Conservation (phyloP, 2,797 vertebrate genomes). For the Falco columbarius region DNA sequence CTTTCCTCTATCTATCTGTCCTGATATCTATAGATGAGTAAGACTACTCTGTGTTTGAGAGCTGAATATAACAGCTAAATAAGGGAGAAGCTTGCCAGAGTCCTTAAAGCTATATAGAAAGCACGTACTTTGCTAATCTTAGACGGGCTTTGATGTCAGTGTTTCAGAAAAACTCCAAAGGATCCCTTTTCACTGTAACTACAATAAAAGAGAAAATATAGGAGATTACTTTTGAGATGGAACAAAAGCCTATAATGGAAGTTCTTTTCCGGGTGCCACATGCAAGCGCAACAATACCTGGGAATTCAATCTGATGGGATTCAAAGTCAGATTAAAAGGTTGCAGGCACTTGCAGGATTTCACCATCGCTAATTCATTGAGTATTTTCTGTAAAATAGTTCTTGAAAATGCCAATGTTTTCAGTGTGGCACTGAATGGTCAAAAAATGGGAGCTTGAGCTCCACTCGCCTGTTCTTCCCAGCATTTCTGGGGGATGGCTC, state of each 20-base stretch:
- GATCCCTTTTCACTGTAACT: neutral
- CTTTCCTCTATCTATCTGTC: neutral
- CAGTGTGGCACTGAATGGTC: neutral
- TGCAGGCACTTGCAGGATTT: neutral
- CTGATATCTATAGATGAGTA: neutral
- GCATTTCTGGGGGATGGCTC: neutral
- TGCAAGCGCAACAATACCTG: neutral
- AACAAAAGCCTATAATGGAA: slow-evolving; percentile 16
- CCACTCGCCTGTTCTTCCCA: neutral
- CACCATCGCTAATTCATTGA: neutral
- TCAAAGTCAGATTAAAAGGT: neutral
- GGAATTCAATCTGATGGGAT: neutral
- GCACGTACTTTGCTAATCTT: neutral
- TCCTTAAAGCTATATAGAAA: neutral
- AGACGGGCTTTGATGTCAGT: neutral
- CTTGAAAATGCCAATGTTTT: neutral
- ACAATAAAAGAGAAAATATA: neutral
- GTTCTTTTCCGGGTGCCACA: neutral
- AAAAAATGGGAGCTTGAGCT: neutral
- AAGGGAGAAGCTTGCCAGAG: neutral
- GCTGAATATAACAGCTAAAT: neutral
- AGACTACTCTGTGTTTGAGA: neutral
- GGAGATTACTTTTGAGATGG: neutral
- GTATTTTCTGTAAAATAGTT: neutral
- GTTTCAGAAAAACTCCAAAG: neutral